Evolutionary conservation across 2,888 invertebrate species (phyloP), one percentile per base, ranked within the genome.

Genomic region (Agapostemon virescens): DNA sequence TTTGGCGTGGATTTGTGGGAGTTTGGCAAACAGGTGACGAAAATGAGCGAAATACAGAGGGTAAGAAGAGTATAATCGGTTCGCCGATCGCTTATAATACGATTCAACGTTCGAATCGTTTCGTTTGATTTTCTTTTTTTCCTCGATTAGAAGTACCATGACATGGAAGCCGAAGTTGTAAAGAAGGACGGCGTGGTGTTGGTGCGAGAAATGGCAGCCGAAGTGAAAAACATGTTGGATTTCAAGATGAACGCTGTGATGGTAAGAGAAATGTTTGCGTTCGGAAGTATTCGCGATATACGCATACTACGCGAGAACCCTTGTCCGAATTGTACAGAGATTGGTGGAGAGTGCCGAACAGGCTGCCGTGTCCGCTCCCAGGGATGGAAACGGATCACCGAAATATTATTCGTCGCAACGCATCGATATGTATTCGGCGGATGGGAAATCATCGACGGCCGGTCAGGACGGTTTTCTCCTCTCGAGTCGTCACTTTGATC

Each of bases 161-260:
- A 96, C 87, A 95, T 95, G 91, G 96, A 96, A 86, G 95, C 96
- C 82, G 95, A 96, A 88, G 96, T 98, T 79, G 95, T 95, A 71
- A 95, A 96, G 85, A 97, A 97, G 92, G 98, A 98, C 91, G 97
- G 98, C 13, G 94, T 97, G 83, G 94, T 97, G 83, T 94, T 98
- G 87, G 96, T 98, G 79, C 95, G 97, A 68, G 97, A 98, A 93
- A 96, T 98, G 94, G 97, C 97, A 17, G 95, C 95, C 0, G 98
- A 98, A 93, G 97, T 98, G 74, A 97, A 98, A 93, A 97, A 97
- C 92, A 97, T 98, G 95, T 96, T 98, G 96, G 97, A 97, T 92
- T 97, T 97, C 93, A 97, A 98, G 93, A 97, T 96, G 93, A 97
- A 97, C 92, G 97, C 98, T 42, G 97, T 98, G 74, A 96, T 97